These are phyloP conservation scores for Drosophila buzzatii DNA, from an alignment of 2,888 invertebrate genomes.

Conservation along the genomic window DNA sequence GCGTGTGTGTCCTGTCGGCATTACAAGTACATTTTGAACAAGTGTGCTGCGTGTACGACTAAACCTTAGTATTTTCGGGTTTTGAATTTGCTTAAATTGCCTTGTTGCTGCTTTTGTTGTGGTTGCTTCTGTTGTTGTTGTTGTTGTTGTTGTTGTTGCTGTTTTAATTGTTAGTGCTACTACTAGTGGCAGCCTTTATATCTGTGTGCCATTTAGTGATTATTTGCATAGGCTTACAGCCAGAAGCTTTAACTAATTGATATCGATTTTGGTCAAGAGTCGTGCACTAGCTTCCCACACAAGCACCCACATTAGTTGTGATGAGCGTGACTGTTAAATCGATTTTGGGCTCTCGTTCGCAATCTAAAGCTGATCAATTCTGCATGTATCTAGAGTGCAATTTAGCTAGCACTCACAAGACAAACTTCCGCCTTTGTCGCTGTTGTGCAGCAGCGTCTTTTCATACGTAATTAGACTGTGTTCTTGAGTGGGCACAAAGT, in stretches of 20 bases:
- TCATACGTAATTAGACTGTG: slow-evolving; percentile 19
- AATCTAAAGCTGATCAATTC: slow-evolving; percentile 38
- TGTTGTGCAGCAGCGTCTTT: slow-evolving; percentile 7
- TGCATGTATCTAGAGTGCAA: slow-evolving; percentile 54
- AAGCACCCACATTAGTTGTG: slow-evolving; percentile 16
- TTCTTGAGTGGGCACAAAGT: background rate
- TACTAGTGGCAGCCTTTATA: slow-evolving; percentile 12
- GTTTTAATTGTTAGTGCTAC: slow-evolving; percentile 1
- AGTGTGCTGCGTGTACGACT: slow-evolving; percentile 61
- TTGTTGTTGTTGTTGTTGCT: background rate
- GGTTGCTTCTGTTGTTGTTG: slow-evolving; percentile 9
- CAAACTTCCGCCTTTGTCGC: slow-evolving; percentile 15
- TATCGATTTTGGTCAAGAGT: slow-evolving; percentile 63
- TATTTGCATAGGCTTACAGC: slow-evolving; percentile 56
- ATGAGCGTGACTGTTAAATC: slow-evolving; percentile 46
- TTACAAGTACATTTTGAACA: slow-evolving; percentile 61
- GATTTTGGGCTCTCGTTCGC: slow-evolving; percentile 49
- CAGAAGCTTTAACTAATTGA: slow-evolving; percentile 71
- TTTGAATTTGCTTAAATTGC: slow-evolving; percentile 75
- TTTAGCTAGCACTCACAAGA: slow-evolving; percentile 31
- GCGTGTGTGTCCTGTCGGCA: slow-evolving; percentile 49
- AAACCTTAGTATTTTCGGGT: slow-evolving; percentile 71
- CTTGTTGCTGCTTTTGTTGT: slow-evolving; percentile 52
- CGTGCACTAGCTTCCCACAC: slow-evolving; percentile 23
- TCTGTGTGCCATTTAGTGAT: slow-evolving; percentile 55